A percentile compares a stretch with the other conserved stretches of the same genome.
Evolutionary conservation across 2,113 vertebrate species (phyloP).

Genomic region (Nycticryphes semicollaris): DNA sequence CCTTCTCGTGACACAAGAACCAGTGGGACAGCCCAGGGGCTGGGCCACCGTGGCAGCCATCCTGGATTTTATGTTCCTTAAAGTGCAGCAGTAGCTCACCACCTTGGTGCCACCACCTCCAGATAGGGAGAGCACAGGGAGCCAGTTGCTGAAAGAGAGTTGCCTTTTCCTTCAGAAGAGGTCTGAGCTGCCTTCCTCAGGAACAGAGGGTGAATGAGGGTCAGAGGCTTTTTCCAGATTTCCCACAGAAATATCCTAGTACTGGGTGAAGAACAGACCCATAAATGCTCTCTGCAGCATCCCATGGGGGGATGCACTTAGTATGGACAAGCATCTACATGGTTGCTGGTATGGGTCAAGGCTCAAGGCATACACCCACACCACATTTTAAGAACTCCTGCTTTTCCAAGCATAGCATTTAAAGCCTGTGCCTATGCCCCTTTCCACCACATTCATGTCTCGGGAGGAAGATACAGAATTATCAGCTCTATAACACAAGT

Average conservation of each 20-base stretch:
- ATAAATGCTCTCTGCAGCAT: background rate
- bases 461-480: background rate
- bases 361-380: background rate
- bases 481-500: background rate
- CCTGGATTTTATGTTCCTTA: background rate
- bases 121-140: background rate
- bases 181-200: background rate
- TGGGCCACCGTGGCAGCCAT: background rate
- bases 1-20: background rate
- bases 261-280: background rate
- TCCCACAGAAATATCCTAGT: fast-evolving
- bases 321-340: background rate
- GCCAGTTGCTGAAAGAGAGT: background rate
- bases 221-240: background rate
- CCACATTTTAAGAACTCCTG: background rate
- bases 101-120: background rate
- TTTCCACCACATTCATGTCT: background rate
- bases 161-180: background rate
- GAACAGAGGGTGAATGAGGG: background rate
- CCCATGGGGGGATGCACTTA: fast-evolving
- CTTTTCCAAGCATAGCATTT: background rate
- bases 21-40: background rate
- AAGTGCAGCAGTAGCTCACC: background rate
- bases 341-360: background rate
- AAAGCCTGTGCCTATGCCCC: background rate